A percentile compares a stretch with the other conserved stretches of the same genome.
phyloP scores from a whole-genome alignment of 2,888 invertebrate genomes.

The Adelognathus sp. region DNA sequence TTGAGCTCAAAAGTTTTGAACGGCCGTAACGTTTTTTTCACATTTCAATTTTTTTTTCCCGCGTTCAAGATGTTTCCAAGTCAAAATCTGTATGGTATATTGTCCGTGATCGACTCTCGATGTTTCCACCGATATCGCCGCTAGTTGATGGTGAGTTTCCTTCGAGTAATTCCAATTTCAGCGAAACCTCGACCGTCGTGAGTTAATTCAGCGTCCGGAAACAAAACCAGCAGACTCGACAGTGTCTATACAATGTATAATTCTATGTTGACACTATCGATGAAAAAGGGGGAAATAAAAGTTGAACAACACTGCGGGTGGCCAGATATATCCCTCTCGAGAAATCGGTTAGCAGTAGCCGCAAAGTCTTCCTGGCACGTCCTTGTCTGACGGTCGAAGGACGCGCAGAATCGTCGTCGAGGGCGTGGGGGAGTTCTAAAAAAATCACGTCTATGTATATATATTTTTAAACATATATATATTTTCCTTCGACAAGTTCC shows the following conservation, averaged over 20 bases:
- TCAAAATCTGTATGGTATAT: background rate
- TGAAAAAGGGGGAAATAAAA: background rate
- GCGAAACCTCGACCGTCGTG: background rate
- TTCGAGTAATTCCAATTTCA: background rate
- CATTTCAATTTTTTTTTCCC: too few species aligned
- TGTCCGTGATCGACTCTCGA: background rate
- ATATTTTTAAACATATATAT: background rate
- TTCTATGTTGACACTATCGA: too few species aligned
- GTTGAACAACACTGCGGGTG: background rate
- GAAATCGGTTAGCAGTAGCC: background rate
- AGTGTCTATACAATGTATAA: background rate
- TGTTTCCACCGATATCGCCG: background rate
- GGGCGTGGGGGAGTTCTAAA: background rate
- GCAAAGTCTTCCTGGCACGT: background rate
- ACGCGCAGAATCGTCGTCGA: background rate
- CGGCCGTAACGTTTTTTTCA: too few species aligned
- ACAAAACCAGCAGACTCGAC: constrained; percentile 4
- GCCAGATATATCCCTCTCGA: constrained; percentile 7
- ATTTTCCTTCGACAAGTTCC: background rate
- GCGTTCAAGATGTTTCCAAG: background rate
- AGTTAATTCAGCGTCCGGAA: background rate
- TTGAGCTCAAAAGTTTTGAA: too few species aligned
- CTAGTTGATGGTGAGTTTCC: background rate
- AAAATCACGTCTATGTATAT: constrained; percentile 11
- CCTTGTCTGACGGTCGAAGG: constrained; percentile 5